phyloP scores from a whole-genome alignment of 2,797 vertebrate species.

The Myotis planiceps region DNA sequence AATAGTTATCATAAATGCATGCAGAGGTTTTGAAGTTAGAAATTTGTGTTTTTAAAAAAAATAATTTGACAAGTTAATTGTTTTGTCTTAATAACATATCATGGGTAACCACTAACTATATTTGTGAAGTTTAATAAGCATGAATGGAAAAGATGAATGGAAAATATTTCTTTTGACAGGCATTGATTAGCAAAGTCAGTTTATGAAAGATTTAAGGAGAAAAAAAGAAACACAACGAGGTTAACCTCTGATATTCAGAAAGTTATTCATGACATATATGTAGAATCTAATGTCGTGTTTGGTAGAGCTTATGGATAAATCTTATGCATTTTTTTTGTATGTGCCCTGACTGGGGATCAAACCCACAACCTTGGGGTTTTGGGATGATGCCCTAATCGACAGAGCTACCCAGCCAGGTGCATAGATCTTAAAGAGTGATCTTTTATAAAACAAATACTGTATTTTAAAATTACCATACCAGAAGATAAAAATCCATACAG shows the following conservation, averaged over 20 bases:
- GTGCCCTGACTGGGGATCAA: too few species aligned
- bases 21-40: background rate
- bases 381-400: too few species aligned
- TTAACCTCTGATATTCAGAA: background rate
- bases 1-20: background rate
- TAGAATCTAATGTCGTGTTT: background rate
- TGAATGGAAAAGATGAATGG: background rate
- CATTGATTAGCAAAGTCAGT: background rate
- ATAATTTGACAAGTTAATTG: conserved; percentile 20
- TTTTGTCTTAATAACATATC: conserved; percentile 3
- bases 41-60: background rate
- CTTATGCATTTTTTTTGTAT: background rate
- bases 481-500: background rate
- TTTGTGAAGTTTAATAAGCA: background rate
- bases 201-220: background rate
- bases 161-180: conserved; percentile 21
- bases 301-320: background rate
- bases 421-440: background rate
- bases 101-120: background rate
- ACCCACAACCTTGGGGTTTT: too few species aligned
- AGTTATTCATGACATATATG: background rate
- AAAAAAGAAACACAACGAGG: background rate
- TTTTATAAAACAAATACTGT: background rate
- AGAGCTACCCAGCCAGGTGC: background rate
- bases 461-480: background rate